Base-by-base conservation (phyloP, 1,140 invertebrate genomes). In the Atopsyche davidsoni region DNA sequence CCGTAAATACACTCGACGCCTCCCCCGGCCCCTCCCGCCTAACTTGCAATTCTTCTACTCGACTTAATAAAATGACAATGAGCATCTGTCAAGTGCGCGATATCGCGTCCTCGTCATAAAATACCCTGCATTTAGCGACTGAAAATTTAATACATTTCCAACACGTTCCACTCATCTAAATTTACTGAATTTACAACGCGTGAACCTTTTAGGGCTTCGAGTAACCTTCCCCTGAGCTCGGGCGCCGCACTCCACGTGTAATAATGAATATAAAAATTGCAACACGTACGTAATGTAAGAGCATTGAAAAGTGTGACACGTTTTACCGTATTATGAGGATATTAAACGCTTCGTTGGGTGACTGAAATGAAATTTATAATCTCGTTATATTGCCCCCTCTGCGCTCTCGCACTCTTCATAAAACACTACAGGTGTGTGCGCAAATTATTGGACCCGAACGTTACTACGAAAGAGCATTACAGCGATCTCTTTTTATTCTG, bases 101-200 rank as follows among this genome's bases (percentile, higher is more conserved):
- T 14, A 38, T 23, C 32, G 4, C 16, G 46, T n/a, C 31, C n/a
- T 46, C 13, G 38, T 38, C 17, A 38, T 38, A 36, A 23, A 36
- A 25, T 38, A 34, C 22, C 46, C 3, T 18, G 14, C 43, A 34
- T 31, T 46, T 46, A 46, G 19, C 32, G n/a, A 10, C 18, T 3
- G 46, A 11, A 38, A 47, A 47, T 47, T 47, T 36, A 47, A 47
- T 47, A 47, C 36, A 38, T 47, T 47, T 25, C n/a, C 46, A 17
- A 19, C 46, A 38, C 46, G 46, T 23, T 17, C 17, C 32, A 17
- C 32, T 24, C 31, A 36, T 47, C 18, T 39, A 47, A 47, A 47
- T 47, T 47, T 47, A 21, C n/a, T 11, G 38, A 47, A 47, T 47
- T 36, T 38, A 17, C 34, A 14, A 47, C 32, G 46, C 34, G 31